Percentiles rank a stretch among this genome's conserved stretches.
These are phyloP conservation scores for Spermophilus dauricus DNA, from an alignment of 2,113 vertebrate species.

Conservation along the genomic window DNA sequence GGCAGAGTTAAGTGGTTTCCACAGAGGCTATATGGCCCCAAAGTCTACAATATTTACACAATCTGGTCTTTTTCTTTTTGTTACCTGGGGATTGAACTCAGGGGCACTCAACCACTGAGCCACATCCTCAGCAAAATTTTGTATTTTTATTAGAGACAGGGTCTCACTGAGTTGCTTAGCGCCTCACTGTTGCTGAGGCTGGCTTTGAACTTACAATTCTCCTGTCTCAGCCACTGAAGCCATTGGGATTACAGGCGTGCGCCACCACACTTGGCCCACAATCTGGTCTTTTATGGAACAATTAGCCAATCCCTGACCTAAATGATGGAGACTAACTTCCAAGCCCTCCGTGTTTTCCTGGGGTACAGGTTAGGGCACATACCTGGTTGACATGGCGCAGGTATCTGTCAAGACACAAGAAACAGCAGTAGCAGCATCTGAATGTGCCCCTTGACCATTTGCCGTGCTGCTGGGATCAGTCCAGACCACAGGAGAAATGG, in stretches of 20 bases:
- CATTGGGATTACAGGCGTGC: no score
- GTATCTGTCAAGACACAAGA: conserved; percentile 83
- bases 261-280: no score
- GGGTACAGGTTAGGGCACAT: background rate
- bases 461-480: conserved; percentile 66
- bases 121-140: no score
- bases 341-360: no score
- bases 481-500: conserved; percentile 12
- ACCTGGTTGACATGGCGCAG: conserved; percentile 89
- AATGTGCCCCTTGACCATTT: conserved; percentile 73
- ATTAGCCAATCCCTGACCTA: background rate
- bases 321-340: background rate
- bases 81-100: no score
- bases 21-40: background rate
- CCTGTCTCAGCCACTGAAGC: no score
- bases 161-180: no score
- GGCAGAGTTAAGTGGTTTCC: background rate
- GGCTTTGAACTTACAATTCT: no score
- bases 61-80: background rate
- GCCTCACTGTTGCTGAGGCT: no score
- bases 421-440: conserved; percentile 84
- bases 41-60: background rate
- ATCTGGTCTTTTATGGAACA: background rate
- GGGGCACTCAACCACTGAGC: no score
- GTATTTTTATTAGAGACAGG: no score